phyloP scores from a whole-genome alignment of 2,888 invertebrate genomes.

The Thera britannica region DNA sequence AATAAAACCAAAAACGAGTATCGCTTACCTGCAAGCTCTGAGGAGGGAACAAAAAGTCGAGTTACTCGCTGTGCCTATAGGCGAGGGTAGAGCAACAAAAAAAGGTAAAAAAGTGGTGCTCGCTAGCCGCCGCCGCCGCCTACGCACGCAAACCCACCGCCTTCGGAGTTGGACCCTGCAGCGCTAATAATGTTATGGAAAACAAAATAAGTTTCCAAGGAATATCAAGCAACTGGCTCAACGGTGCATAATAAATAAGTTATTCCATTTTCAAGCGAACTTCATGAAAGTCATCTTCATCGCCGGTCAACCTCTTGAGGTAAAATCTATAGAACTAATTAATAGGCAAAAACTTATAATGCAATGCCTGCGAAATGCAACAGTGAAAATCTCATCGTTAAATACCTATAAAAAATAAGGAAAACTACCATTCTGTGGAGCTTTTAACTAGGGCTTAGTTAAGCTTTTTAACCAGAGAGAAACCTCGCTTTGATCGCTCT shows the following conservation, averaged over 20 bases:
- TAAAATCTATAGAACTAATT: no score
- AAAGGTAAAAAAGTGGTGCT: slow-evolving; percentile 68
- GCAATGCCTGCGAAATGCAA: no score
- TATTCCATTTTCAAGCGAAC: no score
- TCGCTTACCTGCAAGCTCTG: slow-evolving; percentile 76
- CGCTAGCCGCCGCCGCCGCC: slow-evolving; percentile 70
- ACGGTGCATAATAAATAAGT: neutral
- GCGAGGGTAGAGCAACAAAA: slow-evolving; percentile 77
- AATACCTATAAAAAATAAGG: no score
- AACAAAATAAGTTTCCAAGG: slow-evolving; percentile 4
- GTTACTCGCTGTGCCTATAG: slow-evolving; percentile 56
- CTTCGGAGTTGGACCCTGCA: slow-evolving; percentile 41
- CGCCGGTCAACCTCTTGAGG: no score
- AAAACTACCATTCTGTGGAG: no score
- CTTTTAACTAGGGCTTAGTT: no score
- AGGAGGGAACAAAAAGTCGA: slow-evolving; percentile 63
- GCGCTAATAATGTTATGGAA: slow-evolving; percentile 36
- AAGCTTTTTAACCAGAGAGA: neutral
- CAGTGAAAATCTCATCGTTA: no score
- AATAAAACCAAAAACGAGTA: slow-evolving; percentile 70
- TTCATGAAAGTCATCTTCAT: no score
- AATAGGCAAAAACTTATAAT: no score
- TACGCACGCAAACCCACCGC: slow-evolving; percentile 70
- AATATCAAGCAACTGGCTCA: neutral
- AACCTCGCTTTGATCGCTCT: slow-evolving; percentile 32